Evolutionary conservation across 2,888 invertebrate genomes (phyloP).

Genomic region (Exocentrus adspersus): DNA sequence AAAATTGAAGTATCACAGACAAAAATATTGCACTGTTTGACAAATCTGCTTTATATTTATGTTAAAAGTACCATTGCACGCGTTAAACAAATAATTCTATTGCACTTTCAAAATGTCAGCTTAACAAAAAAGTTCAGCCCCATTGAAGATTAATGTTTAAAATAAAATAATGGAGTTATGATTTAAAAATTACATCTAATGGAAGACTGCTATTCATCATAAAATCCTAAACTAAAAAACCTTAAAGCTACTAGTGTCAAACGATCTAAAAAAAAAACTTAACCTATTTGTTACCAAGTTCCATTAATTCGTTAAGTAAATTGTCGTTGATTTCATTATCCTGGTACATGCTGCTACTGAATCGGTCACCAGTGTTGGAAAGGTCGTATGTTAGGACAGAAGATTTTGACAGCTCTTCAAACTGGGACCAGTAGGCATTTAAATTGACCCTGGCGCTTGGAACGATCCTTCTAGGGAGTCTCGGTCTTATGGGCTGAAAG

Average conservation of each 20-base stretch:
- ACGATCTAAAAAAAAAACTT: slow-evolving; percentile 8
- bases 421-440: slow-evolving; percentile 73
- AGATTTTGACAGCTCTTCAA: slow-evolving; percentile 62
- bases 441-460: slow-evolving; percentile 71
- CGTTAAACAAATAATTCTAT: slow-evolving; percentile 10
- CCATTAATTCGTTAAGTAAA: slow-evolving; percentile 69
- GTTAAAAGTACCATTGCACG: neutral
- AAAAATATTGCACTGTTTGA: slow-evolving; percentile 11
- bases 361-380: slow-evolving; percentile 58
- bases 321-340: slow-evolving; percentile 68
- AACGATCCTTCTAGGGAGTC: slow-evolving; percentile 68
- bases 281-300: slow-evolving; percentile 63
- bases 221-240: slow-evolving; percentile 25
- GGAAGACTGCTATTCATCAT: slow-evolving; percentile 12
- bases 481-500: slow-evolving; percentile 69
- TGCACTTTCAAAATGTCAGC: slow-evolving; percentile 41
- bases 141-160: too few relatives aligned
- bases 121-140: slow-evolving; percentile 37
- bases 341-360: slow-evolving; percentile 57
- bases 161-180: neutral
- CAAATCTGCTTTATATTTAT: neutral
- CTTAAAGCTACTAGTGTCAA: slow-evolving; percentile 34
- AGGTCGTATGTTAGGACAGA: slow-evolving; percentile 63
- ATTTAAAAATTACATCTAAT: neutral
- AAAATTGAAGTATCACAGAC: too few relatives aligned